Evolutionary conservation across 1,140 invertebrate species (phyloP), one percentile per base, ranked within the genome.

Genomic region (Amphibalanus amphitrite): DNA sequence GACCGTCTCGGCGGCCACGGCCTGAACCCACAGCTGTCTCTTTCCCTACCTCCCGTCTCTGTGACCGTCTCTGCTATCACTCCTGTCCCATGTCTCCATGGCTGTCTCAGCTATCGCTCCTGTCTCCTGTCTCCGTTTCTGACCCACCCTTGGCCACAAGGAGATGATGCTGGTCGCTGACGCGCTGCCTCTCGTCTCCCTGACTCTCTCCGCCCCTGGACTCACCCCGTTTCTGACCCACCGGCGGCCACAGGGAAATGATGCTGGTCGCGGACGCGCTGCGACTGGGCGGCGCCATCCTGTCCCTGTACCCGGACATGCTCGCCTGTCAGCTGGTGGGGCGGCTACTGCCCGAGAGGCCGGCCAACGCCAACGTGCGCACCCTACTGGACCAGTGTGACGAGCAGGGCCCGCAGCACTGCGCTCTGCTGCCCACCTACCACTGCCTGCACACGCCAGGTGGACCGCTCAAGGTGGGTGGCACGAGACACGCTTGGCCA

Each of bases 391-490:
- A 88, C 67, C 92, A 96, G 76, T 98, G 95, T 78, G 93, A 97
- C 78, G 82, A 84, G 26, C 86, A 89, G 77, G 95, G 95, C 0
- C 87, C 90, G 28, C 86, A 89, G 70, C 86, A 97, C 77, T 97
- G 93, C 78, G 90, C 93, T 26, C 81, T 98, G 17, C 83, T 97
- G 69, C 95, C 96, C 0, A 85, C 92, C 0, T 95, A 95, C 81
- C 95, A 98, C 80, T 97, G 94, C 78, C 82, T 97, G 70, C 95
- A 98, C 78, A 97, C 95, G 0, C 96, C 96, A 26, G 96, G 96
- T 69, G 96, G 96, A 40, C 96, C 96, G 0, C 82, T 98, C 0
- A 97, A 98, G 83, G 90, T 92, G 79, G 74, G 28, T 23, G 13
- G 17, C 47, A 38, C 38, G 6, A 38, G 38, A 38, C 38, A 6